These are phyloP conservation scores for Clytia hemisphaerica DNA, from an alignment of 30 jellyfish, hydroid and myxozoan genomes.

Conservation along the genomic window DNA sequence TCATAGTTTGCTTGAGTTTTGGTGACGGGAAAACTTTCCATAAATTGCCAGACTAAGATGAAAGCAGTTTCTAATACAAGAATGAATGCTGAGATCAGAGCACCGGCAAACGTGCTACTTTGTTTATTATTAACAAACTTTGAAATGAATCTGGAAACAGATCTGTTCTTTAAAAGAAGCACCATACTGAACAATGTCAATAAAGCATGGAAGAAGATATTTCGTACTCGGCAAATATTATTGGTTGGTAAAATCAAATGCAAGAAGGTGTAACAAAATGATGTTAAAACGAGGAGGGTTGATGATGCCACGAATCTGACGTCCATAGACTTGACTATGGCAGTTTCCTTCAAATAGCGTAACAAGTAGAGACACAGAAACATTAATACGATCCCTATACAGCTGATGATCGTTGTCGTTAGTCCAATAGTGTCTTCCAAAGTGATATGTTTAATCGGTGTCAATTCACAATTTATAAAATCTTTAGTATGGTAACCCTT, in stretches of 20 bases:
- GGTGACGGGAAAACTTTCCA: constrained; percentile 6
- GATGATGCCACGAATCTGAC: constrained; percentile 26
- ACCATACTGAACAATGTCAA: constrained; percentile 33
- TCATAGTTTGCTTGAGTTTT: background rate
- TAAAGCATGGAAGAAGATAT: constrained; percentile 42
- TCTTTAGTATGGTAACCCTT: constrained; percentile 58
- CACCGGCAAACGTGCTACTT: constrained; percentile 1
- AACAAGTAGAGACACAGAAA: constrained; percentile 6
- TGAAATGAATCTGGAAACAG: constrained; percentile 30
- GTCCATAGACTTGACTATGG: constrained; percentile 26
- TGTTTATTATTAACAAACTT: constrained; percentile 2
- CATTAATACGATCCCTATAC: constrained; percentile 28
- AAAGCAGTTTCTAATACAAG: constrained; percentile 25
- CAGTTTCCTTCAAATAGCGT: constrained; percentile 33
- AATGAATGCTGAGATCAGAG: constrained; percentile 13
- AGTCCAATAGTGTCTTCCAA: constrained; percentile 45
- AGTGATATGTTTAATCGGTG: constrained; percentile 45
- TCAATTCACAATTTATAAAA: constrained; percentile 34
- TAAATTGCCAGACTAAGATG: constrained; percentile 32
- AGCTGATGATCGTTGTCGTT: constrained; percentile 27
- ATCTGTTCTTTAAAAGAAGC: constrained; percentile 32
- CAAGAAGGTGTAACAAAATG: constrained; percentile 50
- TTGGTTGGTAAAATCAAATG: constrained; percentile 52
- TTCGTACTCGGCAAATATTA: constrained; percentile 48
- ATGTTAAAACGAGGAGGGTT: constrained; percentile 18